These are phyloP conservation scores for Chromobotia macracanthus DNA, from an alignment of 2,797 vertebrate genomes.

Conservation along the genomic window DNA sequence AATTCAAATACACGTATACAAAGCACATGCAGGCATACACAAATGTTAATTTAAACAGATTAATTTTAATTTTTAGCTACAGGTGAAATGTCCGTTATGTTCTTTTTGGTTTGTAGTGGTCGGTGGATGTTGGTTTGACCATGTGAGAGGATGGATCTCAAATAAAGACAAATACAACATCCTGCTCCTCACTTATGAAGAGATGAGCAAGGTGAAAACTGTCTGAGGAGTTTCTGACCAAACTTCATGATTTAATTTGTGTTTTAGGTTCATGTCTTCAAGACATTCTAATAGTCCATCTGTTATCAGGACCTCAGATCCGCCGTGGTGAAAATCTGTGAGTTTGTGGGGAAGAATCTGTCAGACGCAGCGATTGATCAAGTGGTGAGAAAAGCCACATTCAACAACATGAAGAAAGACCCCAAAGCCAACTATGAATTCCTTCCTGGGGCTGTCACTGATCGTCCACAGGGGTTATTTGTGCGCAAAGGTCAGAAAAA, in stretches of 20 bases:
- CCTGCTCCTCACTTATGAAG: slow-evolving; percentile 74
- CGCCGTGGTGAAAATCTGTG: slow-evolving; percentile 67
- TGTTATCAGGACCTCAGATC: slow-evolving; percentile 67
- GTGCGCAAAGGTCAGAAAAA: slow-evolving; percentile 68
- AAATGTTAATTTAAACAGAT: too few species aligned
- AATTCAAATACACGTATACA: too few species aligned
- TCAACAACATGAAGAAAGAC: slow-evolving; percentile 70
- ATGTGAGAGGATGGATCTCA: slow-evolving; percentile 70
- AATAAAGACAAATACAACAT: slow-evolving; percentile 76
- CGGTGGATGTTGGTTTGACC: slow-evolving; percentile 72
- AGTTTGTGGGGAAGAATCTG: slow-evolving; percentile 72
- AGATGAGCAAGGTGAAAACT: slow-evolving; percentile 73
- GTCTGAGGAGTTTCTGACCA: too few species aligned
- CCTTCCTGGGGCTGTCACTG: accelerated
- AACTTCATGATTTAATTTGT: background rate
- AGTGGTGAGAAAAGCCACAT: slow-evolving; percentile 65
- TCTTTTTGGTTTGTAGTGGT: slow-evolving; percentile 54
- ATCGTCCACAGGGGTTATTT: slow-evolving; percentile 46
- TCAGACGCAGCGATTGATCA: slow-evolving; percentile 67
- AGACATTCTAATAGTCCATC: too few species aligned
- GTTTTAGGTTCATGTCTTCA: too few species aligned
- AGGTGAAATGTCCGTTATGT: too few species aligned
- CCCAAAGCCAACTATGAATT: slow-evolving; percentile 67
- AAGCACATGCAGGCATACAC: too few species aligned
- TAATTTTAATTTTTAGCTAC: too few species aligned